These are phyloP conservation scores for Numenius arquata DNA, from an alignment of 2,113 vertebrate genomes.

Conservation along the genomic window DNA sequence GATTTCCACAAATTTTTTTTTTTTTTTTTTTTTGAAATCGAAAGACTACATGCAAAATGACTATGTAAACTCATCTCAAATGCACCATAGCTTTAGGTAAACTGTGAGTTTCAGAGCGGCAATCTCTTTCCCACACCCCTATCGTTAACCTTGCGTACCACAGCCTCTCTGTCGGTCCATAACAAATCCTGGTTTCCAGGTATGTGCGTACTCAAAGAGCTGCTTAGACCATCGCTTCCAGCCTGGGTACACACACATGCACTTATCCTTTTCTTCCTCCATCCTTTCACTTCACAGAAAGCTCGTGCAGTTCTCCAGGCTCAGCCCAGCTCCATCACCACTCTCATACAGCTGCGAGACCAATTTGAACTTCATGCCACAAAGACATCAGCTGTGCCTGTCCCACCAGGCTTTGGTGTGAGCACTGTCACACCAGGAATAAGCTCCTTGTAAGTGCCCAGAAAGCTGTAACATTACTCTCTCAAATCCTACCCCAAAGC, in stretches of 20 bases:
- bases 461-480: background rate
- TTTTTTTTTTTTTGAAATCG: background rate
- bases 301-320: background rate
- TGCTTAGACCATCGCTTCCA: background rate
- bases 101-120: background rate
- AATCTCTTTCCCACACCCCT: background rate
- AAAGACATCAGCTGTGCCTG: background rate
- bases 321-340: background rate
- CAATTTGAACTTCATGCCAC: background rate
- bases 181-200: background rate
- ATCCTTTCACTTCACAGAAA: background rate
- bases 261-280: background rate
- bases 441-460: background rate
- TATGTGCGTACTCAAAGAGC: background rate
- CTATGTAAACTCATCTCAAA: background rate
- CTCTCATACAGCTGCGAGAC: background rate
- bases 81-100: background rate
- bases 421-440: background rate
- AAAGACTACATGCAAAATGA: background rate
- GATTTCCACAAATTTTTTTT: background rate
- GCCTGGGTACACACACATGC: fast-evolving
- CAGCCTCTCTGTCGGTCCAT: background rate
- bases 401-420: background rate
- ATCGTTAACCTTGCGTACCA: background rate
- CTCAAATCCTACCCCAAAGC: background rate